phyloP scores from a whole-genome alignment of 2,888 invertebrate genomes.

The Macaria notata region DNA sequence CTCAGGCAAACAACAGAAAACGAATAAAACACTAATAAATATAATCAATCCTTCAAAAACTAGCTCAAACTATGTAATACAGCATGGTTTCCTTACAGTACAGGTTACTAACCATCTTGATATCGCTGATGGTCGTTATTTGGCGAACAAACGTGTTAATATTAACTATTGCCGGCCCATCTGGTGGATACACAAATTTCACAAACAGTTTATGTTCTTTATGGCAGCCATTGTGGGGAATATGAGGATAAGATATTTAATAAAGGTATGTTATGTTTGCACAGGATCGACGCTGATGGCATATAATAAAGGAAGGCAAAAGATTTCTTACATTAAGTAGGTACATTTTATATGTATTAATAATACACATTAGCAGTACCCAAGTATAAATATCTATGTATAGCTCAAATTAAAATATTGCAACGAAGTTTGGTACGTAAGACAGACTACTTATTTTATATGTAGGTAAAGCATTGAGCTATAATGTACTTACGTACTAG shows the following conservation, averaged over 20 bases:
- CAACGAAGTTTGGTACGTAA: too few species aligned
- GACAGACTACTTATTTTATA: too few species aligned
- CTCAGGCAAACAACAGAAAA: conserved; percentile 30
- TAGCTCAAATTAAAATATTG: too few species aligned
- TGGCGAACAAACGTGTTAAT: conserved; percentile 99
- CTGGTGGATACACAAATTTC: conserved; percentile 70
- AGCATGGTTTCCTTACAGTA: conserved; percentile 16
- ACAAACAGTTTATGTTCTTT: conserved; percentile 28
- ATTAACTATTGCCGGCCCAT: conserved; percentile 98
- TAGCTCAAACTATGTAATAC: conserved; percentile 19
- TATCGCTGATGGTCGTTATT: conserved; percentile 99
- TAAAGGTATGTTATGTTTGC: neutral
- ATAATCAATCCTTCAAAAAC: conserved; percentile 17
- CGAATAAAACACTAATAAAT: conserved; percentile 23
- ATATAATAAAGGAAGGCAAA: too few species aligned
- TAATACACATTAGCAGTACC: too few species aligned
- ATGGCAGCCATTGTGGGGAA: conserved; percentile 12
- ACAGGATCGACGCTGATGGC: too few species aligned
- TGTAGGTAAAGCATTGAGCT: too few species aligned
- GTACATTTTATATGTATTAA: too few species aligned
- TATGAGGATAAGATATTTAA: too few species aligned
- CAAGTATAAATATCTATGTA: too few species aligned
- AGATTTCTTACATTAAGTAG: too few species aligned
- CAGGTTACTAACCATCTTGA: conserved; percentile 96
- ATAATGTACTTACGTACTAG: too few species aligned